phyloP scores from a whole-genome alignment of 2,797 vertebrate species.

The Halcyon leucocephala region DNA sequence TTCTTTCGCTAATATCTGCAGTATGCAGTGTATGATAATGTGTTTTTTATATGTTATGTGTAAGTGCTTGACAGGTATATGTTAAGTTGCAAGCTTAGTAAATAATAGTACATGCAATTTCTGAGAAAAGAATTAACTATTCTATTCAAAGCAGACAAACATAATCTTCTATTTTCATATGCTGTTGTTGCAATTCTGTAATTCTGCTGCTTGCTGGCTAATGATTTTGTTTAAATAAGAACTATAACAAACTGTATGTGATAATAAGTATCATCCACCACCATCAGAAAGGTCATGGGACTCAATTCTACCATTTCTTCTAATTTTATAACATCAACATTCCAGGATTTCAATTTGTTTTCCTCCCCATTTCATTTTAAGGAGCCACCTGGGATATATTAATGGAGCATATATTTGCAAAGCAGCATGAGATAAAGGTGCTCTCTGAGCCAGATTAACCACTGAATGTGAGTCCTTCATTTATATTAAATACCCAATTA shows the following conservation, averaged over 20 bases:
- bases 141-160: background rate
- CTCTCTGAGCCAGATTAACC: background rate
- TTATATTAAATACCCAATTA: background rate
- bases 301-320: background rate
- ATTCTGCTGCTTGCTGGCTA: background rate
- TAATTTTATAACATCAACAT: background rate
- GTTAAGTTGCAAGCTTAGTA: background rate
- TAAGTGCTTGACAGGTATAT: background rate
- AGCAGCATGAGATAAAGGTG: background rate
- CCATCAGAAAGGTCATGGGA: background rate
- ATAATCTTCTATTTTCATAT: background rate
- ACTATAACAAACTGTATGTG: background rate
- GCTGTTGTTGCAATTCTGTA: background rate
- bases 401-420: background rate
- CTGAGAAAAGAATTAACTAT: background rate
- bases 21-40: background rate
- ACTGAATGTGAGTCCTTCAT: background rate
- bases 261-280: background rate
- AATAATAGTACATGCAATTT: background rate
- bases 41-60: background rate
- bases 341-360: background rate
- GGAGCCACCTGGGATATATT: background rate
- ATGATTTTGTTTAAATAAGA: background rate
- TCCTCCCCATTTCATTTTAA: background rate
- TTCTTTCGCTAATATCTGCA: background rate